A percentile compares a stretch with the other conserved stretches of the same genome.
Evolutionary conservation across 1,140 invertebrate genomes (phyloP).

Genomic region (Drosophila insularis): DNA sequence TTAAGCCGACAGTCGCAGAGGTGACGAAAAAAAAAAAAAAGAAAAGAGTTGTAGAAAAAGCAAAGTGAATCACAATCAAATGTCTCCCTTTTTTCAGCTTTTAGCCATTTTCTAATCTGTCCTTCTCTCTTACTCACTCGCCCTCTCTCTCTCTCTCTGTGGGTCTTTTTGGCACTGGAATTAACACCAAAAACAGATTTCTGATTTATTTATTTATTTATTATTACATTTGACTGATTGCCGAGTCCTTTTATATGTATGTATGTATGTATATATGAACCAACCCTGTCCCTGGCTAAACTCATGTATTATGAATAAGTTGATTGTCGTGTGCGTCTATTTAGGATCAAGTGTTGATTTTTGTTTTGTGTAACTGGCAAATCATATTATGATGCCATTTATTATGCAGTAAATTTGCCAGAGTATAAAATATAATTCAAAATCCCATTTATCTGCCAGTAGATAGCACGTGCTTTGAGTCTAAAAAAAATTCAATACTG

Average conservation of each 20-base stretch:
- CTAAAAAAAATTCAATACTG: no score
- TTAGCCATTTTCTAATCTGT: slow-evolving; percentile 42
- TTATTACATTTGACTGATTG: slow-evolving; percentile 77
- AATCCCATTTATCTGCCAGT: slow-evolving; percentile 47
- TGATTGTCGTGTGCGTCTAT: slow-evolving; percentile 67
- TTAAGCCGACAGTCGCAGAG: background rate
- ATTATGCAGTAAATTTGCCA: slow-evolving; percentile 53
- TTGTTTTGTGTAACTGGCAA: slow-evolving; percentile 68
- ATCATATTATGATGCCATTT: slow-evolving; percentile 70
- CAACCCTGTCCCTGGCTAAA: slow-evolving; percentile 16
- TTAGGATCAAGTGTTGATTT: slow-evolving; percentile 50
- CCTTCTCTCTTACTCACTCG: background rate
- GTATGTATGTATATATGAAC: background rate
- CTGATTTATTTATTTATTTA: slow-evolving; percentile 73
- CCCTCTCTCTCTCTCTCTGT: slow-evolving; percentile 7
- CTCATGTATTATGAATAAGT: slow-evolving; percentile 74
- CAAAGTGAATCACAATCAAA: slow-evolving; percentile 15
- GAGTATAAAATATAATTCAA: slow-evolving; percentile 9
- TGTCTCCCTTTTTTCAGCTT: background rate
- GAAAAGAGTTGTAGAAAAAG: slow-evolving; percentile 25
- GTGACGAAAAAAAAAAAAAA: slow-evolving; percentile 7
- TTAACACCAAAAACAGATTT: slow-evolving; percentile 3
- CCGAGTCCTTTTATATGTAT: slow-evolving; percentile 28
- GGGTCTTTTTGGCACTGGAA: slow-evolving; percentile 2
- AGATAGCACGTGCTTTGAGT: background rate